These are phyloP conservation scores for Tenualosa thibaudeaui DNA, from an alignment of 2,797 vertebrate species.

Conservation along the genomic window DNA sequence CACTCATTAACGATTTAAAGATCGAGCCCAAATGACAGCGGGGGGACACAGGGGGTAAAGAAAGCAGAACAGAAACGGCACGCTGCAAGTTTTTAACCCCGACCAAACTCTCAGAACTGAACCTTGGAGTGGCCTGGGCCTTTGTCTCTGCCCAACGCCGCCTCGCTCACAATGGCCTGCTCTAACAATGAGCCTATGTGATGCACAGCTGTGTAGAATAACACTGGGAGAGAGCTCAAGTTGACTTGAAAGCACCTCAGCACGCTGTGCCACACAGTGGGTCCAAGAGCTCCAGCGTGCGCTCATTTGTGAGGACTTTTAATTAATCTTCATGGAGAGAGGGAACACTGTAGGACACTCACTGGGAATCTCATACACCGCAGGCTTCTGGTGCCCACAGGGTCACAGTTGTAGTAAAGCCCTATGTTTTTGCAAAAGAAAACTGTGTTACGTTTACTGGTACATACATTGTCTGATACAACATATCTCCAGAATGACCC, in stretches of 20 bases:
- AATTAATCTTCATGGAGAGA: neutral
- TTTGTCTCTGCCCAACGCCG: neutral
- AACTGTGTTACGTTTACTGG: neutral
- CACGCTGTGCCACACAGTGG: neutral
- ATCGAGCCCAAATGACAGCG: neutral
- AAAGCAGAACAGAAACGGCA: neutral
- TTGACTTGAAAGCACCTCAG: neutral
- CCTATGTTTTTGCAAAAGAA: neutral
- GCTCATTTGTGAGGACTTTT: neutral
- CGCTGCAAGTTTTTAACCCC: neutral
- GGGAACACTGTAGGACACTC: neutral
- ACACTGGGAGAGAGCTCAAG: neutral
- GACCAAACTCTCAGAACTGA: neutral
- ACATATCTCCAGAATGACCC: neutral
- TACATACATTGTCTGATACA: neutral
- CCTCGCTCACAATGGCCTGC: neutral
- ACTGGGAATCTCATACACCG: neutral
- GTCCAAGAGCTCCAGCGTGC: neutral
- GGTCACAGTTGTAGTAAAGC: neutral
- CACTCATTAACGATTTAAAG: conserved; percentile 11
- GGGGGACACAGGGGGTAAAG: neutral
- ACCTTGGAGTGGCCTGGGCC: neutral
- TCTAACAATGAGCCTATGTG: neutral
- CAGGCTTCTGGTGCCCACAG: neutral
- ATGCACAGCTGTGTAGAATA: neutral